Evolutionary conservation across 1,140 invertebrate species (phyloP).

Genomic region (Amyelois transitella): DNA sequence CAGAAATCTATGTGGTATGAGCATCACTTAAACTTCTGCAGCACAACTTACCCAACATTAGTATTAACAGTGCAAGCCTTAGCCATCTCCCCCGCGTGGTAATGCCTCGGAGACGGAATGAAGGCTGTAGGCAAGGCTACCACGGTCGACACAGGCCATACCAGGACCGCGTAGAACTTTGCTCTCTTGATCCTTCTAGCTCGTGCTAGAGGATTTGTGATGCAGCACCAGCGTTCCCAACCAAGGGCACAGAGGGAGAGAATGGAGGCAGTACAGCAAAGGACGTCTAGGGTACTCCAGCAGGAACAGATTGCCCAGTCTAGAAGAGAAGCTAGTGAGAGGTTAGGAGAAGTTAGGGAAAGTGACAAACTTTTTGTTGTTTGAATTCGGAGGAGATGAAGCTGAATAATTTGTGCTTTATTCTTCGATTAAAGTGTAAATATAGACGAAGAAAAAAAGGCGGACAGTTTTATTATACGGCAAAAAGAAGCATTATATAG

Average conservation of each 20-base stretch:
- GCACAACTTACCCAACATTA: constrained; percentile 74
- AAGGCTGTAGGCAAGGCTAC: constrained; percentile 57
- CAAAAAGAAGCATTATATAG: too few relatives aligned
- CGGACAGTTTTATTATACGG: too few relatives aligned
- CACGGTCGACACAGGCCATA: constrained; percentile 62
- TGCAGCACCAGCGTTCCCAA: constrained; percentile 79
- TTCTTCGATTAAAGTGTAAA: too few relatives aligned
- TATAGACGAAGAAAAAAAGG: too few relatives aligned
- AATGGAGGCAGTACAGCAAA: constrained; percentile 80
- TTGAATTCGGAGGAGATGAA: too few relatives aligned
- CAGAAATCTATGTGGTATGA: too few relatives aligned
- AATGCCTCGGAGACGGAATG: constrained; percentile 38
- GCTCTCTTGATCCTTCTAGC: constrained; percentile 32
- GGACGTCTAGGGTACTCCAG: constrained; percentile 78
- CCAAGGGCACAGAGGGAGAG: constrained; percentile 78
- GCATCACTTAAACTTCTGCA: too few relatives aligned
- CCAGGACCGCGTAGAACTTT: constrained; percentile 27
- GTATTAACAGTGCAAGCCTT: constrained; percentile 76
- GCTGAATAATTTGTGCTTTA: too few relatives aligned
- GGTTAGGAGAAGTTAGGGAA: background rate
- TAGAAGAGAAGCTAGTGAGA: constrained; percentile 30
- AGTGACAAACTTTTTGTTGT: too few relatives aligned
- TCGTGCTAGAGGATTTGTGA: constrained; percentile 71
- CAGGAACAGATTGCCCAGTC: constrained; percentile 75
- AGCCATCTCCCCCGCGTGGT: constrained; percentile 40